These are phyloP conservation scores for Cercocebus atys DNA, from an alignment of 2,113 vertebrate species.

Conservation along the genomic window DNA sequence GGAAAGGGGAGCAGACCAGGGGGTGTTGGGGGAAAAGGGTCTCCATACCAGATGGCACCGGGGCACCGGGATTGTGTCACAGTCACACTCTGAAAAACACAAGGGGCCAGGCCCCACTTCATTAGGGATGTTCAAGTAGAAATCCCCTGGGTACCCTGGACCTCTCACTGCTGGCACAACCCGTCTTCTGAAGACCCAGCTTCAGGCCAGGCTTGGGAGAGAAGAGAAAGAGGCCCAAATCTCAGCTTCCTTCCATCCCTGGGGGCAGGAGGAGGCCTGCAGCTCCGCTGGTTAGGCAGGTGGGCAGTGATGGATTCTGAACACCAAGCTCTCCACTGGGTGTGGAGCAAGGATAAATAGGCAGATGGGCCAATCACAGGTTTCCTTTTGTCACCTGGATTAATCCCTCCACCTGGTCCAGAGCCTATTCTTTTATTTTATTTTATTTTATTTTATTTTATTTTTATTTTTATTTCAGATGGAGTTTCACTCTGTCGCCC, in stretches of 20 bases:
- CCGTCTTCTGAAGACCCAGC: neutral
- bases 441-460: no score
- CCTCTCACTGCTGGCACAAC: neutral
- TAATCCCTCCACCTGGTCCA: neutral
- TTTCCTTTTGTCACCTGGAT: neutral
- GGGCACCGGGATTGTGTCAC: slow-evolving; percentile 90
- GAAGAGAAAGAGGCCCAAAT: no score
- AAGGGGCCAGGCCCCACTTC: neutral
- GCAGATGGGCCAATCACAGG: neutral
- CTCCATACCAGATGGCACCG: slow-evolving; percentile 92
- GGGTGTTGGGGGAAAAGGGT: neutral
- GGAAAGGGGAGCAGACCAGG: neutral
- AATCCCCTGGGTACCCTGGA: neutral
- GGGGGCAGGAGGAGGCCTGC: neutral
- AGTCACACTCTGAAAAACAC: slow-evolving; percentile 92
- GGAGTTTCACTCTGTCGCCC: no score
- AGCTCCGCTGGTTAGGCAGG: neutral
- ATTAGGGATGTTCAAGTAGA: neutral
- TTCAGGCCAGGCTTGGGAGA: neutral
- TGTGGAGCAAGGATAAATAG: neutral
- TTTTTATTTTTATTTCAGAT: no score
- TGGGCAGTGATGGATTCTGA: neutral
- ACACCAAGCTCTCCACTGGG: neutral
- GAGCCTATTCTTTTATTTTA: neutral
- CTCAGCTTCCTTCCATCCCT: neutral